Evolutionary conservation across 1,140 invertebrate species (phyloP).

Genomic region (Heliconius eleuchia): DNA sequence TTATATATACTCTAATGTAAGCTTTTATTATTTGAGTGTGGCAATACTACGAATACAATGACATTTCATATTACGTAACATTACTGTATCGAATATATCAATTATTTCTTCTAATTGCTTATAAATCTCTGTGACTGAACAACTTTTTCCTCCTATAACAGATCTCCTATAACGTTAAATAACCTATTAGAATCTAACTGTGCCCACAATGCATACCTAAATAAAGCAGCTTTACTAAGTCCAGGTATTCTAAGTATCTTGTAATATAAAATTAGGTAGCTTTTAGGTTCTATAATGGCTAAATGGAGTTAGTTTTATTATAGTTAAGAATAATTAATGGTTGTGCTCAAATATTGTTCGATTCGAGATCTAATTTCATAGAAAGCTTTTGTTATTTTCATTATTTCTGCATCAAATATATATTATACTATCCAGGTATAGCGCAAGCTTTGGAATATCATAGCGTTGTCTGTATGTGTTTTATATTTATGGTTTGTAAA

Average conservation of each 20-base stretch:
- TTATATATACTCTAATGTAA: background rate
- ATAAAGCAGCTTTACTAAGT: background rate
- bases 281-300: background rate
- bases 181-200: constrained; percentile 6
- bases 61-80: background rate
- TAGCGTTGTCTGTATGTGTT: no score
- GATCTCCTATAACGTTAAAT: background rate
- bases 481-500: no score
- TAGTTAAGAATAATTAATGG: no score
- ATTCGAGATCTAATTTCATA: no score
- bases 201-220: background rate
- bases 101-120: constrained; percentile 15
- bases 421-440: no score
- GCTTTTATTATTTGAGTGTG: constrained; percentile 2
- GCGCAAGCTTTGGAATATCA: no score
- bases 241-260: background rate
- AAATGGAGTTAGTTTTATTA: background rate
- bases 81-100: constrained; percentile 15
- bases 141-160: constrained; percentile 4
- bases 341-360: no score
- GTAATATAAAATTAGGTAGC: background rate
- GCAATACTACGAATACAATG: background rate
- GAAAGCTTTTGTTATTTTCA: no score
- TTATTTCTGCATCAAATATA: no score
- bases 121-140: constrained; percentile 6